Conservation (phyloP, 64 coral and sea anemone genomes). For the Porites lutea region DNA sequence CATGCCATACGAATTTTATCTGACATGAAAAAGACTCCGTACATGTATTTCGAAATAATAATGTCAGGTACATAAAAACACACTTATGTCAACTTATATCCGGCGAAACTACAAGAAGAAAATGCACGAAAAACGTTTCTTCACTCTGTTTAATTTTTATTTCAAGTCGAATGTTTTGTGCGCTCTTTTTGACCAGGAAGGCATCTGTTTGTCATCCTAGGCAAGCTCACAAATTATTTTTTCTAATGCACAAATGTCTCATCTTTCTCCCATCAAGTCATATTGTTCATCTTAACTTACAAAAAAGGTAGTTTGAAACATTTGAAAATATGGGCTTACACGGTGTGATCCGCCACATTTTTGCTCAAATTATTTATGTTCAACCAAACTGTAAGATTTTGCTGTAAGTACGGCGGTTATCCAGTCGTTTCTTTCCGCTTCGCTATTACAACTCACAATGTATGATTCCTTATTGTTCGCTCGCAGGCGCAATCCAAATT, state of each 20-base stretch:
- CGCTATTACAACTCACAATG: constrained; percentile 46
- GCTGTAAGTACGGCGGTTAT: constrained; percentile 69
- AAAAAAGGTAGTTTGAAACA: not conserved
- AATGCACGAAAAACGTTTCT: not conserved
- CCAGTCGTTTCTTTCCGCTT: constrained; percentile 72
- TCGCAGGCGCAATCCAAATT: constrained; percentile 67
- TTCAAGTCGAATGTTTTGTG: not conserved
- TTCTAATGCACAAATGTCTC: not conserved
- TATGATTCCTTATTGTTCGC: constrained; percentile 59
- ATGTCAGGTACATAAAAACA: not conserved
- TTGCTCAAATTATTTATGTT: not conserved
- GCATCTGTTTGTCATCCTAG: not conserved
- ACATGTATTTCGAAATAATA: not conserved
- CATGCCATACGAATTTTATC: not conserved
- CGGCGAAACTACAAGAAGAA: not conserved
- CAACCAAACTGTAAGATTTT: constrained; percentile 61
- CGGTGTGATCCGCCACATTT: not conserved
- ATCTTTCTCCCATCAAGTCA: no score
- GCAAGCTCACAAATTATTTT: not conserved
- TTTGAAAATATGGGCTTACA: not conserved
- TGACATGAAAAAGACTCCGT: not conserved
- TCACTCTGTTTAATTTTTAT: not conserved
- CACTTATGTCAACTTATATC: not conserved
- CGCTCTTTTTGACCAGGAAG: constrained; percentile 1
- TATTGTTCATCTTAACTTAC: not conserved